Percentiles rank a stretch among this genome's conserved stretches.
phyloP scores from a whole-genome alignment of 2,113 vertebrate genomes.

The Elanoides forficatus region DNA sequence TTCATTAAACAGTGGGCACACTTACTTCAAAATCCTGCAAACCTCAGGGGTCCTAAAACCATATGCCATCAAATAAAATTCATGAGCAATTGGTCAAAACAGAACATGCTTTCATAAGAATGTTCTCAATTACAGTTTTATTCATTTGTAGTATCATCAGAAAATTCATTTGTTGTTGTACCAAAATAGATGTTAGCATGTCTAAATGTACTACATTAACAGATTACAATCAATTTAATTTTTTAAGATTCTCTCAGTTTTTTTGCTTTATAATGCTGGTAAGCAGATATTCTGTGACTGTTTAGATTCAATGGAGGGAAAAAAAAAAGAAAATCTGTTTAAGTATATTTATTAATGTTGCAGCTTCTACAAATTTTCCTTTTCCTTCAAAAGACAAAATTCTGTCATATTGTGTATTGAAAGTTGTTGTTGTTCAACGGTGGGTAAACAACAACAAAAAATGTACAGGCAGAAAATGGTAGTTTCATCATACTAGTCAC shows the following conservation, averaged over 20 bases:
- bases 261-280: background rate
- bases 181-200: background rate
- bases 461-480: fast-evolving
- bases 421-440: background rate
- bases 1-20: background rate
- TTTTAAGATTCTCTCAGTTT: background rate
- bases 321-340: background rate
- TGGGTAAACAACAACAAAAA: background rate
- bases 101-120: background rate
- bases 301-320: background rate
- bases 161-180: background rate
- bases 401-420: background rate
- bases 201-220: background rate
- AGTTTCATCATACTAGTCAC: background rate
- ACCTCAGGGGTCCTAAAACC: background rate
- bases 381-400: background rate
- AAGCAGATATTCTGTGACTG: background rate
- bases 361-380: background rate
- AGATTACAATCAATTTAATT: background rate
- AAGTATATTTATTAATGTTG: background rate
- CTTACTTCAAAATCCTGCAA: background rate
- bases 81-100: background rate
- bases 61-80: background rate
- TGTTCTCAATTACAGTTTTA: background rate
- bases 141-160: fast-evolving